phyloP scores from a whole-genome alignment of 2,888 invertebrate species.

The Apamea epomidion region DNA sequence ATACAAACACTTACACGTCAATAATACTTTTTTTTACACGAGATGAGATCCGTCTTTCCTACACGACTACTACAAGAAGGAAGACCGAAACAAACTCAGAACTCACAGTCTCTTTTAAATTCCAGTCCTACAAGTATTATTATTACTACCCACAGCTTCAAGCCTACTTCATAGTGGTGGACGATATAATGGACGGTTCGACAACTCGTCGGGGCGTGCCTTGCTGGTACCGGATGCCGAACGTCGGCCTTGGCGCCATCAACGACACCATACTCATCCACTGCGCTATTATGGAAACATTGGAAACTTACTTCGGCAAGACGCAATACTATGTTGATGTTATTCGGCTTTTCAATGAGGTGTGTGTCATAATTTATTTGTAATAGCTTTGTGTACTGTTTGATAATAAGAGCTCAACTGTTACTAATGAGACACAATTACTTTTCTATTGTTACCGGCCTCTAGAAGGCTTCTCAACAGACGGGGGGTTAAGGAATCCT shows the following conservation, averaged over 20 bases:
- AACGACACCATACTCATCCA: constrained; percentile 96
- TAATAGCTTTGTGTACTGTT: neutral
- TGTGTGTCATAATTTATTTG: constrained; percentile 72
- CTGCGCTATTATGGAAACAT: constrained; percentile 92
- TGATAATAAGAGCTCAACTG: neutral
- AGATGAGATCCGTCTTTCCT: neutral
- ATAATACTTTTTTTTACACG: neutral
- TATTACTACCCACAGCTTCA: constrained; percentile 92
- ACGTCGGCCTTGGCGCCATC: constrained; percentile 93
- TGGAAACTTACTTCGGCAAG: constrained; percentile 93
- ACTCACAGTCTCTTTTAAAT: neutral
- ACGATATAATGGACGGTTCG: constrained; percentile 98
- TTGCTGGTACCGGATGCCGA: constrained; percentile 96
- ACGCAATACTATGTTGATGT: constrained; percentile 93
- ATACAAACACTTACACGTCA: neutral
- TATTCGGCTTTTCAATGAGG: constrained; percentile 95
- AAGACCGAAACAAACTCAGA: neutral
- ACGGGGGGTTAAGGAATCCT: neutral
- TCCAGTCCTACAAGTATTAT: neutral
- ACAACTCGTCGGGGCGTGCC: constrained; percentile 95
- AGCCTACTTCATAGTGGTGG: constrained; percentile 95
- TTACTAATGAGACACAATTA: too few relatives aligned
- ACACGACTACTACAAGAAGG: neutral
- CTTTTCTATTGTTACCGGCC: too few relatives aligned
- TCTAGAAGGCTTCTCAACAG: too few relatives aligned